Evolutionary conservation across 2,113 vertebrate species (phyloP).

Genomic region (Oophaga pumilio): DNA sequence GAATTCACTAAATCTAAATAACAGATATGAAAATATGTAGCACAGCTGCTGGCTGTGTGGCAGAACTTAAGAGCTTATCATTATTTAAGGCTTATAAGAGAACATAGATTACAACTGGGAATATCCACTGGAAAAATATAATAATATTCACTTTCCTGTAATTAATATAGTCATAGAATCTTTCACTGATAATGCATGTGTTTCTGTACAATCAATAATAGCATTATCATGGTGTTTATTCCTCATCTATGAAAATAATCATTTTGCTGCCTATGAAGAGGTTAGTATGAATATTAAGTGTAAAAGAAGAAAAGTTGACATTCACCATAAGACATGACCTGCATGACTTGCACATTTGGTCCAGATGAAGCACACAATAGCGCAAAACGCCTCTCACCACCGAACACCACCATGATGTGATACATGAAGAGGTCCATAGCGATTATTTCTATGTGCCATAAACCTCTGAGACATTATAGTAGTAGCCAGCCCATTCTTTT

Average conservation of each 20-base stretch:
- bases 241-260: neutral
- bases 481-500: no score
- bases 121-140: conserved; percentile 63
- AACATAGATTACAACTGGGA: conserved; percentile 67
- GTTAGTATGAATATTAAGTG: no score
- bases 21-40: conserved; percentile 70
- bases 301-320: no score
- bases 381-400: no score
- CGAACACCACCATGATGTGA: no score
- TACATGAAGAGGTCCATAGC: no score
- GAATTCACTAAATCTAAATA: conserved; percentile 69
- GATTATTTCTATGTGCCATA: no score
- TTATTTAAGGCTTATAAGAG: conserved; percentile 70
- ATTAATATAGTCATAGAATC: conserved; percentile 70
- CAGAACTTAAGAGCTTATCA: conserved; percentile 69
- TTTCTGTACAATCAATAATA: conserved; percentile 57
- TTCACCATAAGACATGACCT: no score
- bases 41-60: conserved; percentile 69
- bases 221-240: neutral
- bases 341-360: no score
- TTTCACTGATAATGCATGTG: conserved; percentile 67
- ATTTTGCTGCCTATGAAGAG: neutral
- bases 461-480: no score
- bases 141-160: conserved; percentile 67
- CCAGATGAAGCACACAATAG: no score